Evolutionary conservation across 37 sponge, comb jelly and placozoan species (phyloP).

Genomic region (Petrosia ficiformis): DNA sequence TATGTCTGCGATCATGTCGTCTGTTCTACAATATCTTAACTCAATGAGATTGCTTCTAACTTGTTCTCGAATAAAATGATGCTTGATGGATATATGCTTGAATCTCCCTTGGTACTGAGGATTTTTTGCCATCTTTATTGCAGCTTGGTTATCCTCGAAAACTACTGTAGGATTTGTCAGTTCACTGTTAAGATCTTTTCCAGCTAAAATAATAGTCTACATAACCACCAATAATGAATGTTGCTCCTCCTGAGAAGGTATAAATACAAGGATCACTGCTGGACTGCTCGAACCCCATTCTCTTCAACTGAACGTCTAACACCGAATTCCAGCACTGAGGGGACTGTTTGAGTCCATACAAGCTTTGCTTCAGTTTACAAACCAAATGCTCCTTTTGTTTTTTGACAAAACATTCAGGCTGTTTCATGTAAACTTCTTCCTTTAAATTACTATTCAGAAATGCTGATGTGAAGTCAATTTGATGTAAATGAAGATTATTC

Average conservation of each 20-base stretch:
- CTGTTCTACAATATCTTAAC: too few species aligned
- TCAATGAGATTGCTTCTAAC: too few species aligned
- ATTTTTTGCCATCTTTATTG: too few species aligned
- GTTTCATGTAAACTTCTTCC: slow-evolving; percentile 65
- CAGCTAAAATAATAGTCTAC: slow-evolving; percentile 1
- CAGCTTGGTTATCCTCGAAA: too few species aligned
- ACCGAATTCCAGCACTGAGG: slow-evolving; percentile 59
- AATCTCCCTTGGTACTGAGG: not conserved
- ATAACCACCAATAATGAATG: slow-evolving; percentile 22
- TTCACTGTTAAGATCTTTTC: not conserved
- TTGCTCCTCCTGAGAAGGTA: slow-evolving; percentile 4
- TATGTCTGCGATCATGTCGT: too few species aligned
- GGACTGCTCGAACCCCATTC: slow-evolving; percentile 43
- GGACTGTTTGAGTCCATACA: slow-evolving; percentile 70
- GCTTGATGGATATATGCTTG: too few species aligned
- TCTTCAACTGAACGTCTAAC: slow-evolving; percentile 50
- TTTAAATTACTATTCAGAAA: slow-evolving; percentile 50
- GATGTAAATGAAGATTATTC: slow-evolving; percentile 56
- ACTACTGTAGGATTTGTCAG: too few species aligned
- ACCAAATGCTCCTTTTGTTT: slow-evolving; percentile 58
- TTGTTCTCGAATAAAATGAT: too few species aligned
- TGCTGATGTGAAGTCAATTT: slow-evolving; percentile 57
- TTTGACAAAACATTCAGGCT: slow-evolving; percentile 61
- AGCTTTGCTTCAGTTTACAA: slow-evolving; percentile 51
- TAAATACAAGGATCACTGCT: slow-evolving; percentile 61